Percentiles rank a stretch among this genome's conserved stretches.
Evolutionary conservation across 2,888 invertebrate genomes (phyloP).

Genomic region (Yponomeuta evonymella): DNA sequence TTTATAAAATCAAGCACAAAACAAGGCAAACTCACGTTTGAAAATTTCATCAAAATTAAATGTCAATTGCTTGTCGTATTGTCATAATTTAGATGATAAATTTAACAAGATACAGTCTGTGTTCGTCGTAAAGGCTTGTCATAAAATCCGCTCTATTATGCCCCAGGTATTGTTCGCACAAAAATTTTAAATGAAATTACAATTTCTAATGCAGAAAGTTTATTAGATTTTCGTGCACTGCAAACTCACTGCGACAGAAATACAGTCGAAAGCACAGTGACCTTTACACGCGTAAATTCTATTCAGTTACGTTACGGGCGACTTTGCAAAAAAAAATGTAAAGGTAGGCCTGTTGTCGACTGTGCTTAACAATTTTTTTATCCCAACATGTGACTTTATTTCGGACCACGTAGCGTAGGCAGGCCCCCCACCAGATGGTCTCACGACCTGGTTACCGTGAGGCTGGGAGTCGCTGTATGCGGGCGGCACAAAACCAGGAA

Average conservation of each 20-base stretch:
- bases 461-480: no score
- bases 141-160: neutral
- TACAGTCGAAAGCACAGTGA: neutral
- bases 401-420: no score
- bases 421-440: no score
- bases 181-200: neutral
- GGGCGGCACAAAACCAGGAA: no score
- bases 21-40: no score
- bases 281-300: no score
- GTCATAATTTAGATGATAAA: neutral
- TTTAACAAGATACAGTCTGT: neutral
- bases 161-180: neutral
- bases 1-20: no score
- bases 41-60: neutral
- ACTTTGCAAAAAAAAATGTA: no score
- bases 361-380: neutral
- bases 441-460: no score
- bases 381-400: no score
- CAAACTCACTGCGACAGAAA: neutral
- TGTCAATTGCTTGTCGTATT: neutral
- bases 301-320: no score
- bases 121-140: neutral
- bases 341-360: neutral
- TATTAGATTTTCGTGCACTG: neutral
- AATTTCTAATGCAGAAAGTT: constrained; percentile 1